Percentiles rank a stretch among this genome's conserved stretches.
These are phyloP conservation scores for Psittacula cyanocephala DNA, from an alignment of 2,113 vertebrate genomes.

Conservation along the genomic window DNA sequence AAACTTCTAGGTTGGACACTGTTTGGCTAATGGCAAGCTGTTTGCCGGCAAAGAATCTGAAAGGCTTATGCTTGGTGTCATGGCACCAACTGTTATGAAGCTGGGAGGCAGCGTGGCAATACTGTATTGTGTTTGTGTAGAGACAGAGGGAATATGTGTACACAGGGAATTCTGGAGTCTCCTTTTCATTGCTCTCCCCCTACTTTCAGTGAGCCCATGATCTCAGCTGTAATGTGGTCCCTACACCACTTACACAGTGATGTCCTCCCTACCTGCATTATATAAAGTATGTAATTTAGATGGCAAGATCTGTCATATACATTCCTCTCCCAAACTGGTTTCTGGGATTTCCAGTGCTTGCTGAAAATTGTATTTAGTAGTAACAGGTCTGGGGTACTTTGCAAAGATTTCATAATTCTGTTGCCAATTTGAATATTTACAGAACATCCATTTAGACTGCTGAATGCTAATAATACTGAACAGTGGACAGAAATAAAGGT, in stretches of 20 bases:
- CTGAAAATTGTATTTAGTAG: not conserved
- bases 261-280: not conserved
- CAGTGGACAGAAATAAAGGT: not conserved
- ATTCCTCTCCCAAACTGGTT: not conserved
- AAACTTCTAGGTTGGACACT: not conserved
- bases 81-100: not conserved
- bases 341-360: not conserved
- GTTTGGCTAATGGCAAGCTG: not conserved
- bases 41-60: not conserved
- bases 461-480: not conserved
- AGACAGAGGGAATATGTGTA: not conserved
- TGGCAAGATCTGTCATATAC: not conserved
- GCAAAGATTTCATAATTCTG: not conserved
- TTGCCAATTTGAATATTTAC: not conserved
- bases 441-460: not conserved
- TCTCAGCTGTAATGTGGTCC: not conserved
- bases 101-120: not conserved
- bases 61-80: not conserved
- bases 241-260: not conserved
- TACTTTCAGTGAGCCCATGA: not conserved
- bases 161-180: not conserved
- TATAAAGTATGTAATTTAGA: not conserved
- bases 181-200: not conserved
- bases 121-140: not conserved
- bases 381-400: not conserved